These are phyloP conservation scores for Pyrrhia umbra DNA, from an alignment of 2,888 invertebrate genomes.

Conservation along the genomic window DNA sequence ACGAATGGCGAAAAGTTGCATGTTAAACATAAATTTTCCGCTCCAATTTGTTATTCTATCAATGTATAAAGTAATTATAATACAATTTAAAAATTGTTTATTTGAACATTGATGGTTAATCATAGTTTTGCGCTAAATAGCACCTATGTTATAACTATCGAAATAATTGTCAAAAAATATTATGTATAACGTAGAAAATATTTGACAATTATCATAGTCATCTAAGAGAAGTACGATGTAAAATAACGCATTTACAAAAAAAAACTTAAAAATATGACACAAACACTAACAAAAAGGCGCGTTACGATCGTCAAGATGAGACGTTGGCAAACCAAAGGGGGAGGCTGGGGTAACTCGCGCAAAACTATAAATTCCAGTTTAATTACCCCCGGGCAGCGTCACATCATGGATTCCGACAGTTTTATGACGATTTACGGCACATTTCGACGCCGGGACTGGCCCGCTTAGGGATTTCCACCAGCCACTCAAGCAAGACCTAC, in stretches of 20 bases:
- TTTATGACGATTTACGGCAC: slow-evolving; percentile 92
- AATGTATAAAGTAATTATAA: no score
- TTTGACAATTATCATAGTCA: not conserved
- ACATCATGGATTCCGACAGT: slow-evolving; percentile 93
- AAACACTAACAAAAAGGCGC: slow-evolving; percentile 70
- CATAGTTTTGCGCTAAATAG: no score
- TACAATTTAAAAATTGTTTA: no score
- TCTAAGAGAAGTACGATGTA: no score
- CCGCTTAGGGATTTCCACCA: slow-evolving; percentile 78
- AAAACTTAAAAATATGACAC: slow-evolving; percentile 59
- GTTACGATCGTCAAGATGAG: slow-evolving; percentile 74
- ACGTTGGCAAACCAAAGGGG: slow-evolving; percentile 75
- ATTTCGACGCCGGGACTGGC: slow-evolving; percentile 89
- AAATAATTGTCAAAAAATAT: no score
- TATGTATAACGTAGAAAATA: no score
- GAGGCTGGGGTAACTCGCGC: slow-evolving; percentile 68
- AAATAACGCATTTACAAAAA: slow-evolving; percentile 44
- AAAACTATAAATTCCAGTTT: slow-evolving; percentile 90
- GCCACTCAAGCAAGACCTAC: slow-evolving; percentile 68
- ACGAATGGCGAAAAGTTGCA: no score
- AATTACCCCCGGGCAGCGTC: slow-evolving; percentile 92
- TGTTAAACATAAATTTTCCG: no score
- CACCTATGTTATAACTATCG: no score
- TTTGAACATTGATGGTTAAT: no score
- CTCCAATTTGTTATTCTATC: no score